phyloP scores from a whole-genome alignment of 2,888 invertebrate species.

The Slavum lentiscoides region DNA sequence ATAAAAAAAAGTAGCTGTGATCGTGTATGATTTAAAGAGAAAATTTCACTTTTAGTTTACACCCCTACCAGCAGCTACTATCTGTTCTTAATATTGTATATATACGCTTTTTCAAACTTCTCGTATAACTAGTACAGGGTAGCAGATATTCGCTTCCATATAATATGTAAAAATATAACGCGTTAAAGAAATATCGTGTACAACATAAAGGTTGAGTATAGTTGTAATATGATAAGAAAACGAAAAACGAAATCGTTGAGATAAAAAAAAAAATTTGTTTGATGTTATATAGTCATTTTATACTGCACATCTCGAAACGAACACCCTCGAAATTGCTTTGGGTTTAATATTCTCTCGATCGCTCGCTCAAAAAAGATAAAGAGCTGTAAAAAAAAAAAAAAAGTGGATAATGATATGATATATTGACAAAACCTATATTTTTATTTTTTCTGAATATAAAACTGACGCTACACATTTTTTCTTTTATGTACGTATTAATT shows the following conservation, averaged over 20 bases:
- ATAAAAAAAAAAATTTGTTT: slow-evolving; percentile 20
- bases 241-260: neutral
- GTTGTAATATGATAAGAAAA: neutral
- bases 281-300: neutral
- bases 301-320: neutral
- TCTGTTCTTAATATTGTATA: no score
- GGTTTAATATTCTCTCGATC: slow-evolving; percentile 12
- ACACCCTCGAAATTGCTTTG: neutral
- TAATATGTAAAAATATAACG: neutral
- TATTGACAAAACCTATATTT: slow-evolving; percentile 14
- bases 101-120: no score
- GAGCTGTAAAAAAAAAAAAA: neutral
- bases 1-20: no score
- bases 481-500: no score
- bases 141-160: neutral
- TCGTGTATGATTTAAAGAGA: no score
- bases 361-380: neutral
- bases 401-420: neutral
- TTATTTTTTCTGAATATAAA: neutral
- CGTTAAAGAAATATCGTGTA: neutral
- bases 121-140: neutral
- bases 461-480: no score
- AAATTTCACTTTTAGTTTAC: no score
- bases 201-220: neutral
- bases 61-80: no score